Percentiles rank a stretch among this genome's conserved stretches.
These are phyloP conservation scores for Acridotheres tristis DNA, from an alignment of 2,797 vertebrate genomes.

Conservation along the genomic window DNA sequence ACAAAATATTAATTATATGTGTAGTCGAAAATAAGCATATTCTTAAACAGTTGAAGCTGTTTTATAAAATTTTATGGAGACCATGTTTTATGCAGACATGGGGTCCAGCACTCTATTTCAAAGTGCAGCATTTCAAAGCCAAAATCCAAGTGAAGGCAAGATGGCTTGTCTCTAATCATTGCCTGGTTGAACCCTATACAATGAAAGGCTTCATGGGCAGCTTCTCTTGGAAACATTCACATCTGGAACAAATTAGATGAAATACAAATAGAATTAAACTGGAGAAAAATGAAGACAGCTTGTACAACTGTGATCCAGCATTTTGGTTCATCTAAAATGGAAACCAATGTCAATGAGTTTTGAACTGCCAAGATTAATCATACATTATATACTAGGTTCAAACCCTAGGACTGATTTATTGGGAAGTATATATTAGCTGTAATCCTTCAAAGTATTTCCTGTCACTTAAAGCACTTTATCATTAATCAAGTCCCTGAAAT, in stretches of 20 bases:
- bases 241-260: neutral
- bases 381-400: neutral
- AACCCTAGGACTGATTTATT: neutral
- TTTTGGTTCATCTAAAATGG: neutral
- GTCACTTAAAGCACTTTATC: neutral
- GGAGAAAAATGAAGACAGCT: neutral
- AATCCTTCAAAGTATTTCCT: neutral
- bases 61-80: conserved; percentile 4
- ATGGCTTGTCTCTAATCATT: neutral
- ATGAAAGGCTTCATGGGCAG: neutral
- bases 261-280: neutral
- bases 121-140: neutral
- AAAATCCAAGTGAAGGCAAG: neutral
- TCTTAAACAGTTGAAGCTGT: neutral
- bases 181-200: neutral
- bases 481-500: neutral
- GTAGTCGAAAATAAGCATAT: neutral
- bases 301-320: neutral
- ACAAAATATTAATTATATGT: neutral
- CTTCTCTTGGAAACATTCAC: neutral
- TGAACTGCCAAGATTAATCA: neutral
- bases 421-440: neutral
- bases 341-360: neutral
- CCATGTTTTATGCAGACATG: neutral
- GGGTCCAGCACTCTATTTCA: neutral